Evolutionary conservation across 2,888 invertebrate species (phyloP).

Genomic region (Doris montereyensis): DNA sequence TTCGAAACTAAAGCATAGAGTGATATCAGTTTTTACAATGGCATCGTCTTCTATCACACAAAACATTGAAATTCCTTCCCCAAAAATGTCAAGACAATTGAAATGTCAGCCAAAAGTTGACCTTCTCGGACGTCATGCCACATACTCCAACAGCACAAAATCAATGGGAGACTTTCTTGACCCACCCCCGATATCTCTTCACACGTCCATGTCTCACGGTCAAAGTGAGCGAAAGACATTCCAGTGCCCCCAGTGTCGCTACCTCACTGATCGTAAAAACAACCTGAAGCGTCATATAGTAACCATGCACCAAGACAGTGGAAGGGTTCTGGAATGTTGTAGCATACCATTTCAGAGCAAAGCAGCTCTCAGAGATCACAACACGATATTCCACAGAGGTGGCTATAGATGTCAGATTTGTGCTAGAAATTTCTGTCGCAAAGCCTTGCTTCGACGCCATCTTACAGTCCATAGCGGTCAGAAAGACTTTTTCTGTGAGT

Average conservation of each 20-base stretch:
- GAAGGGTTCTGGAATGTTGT: conserved; percentile 69
- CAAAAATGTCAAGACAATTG: too few species aligned
- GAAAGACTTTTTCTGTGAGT: conserved; percentile 72
- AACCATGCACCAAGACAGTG: conserved; percentile 72
- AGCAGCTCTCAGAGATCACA: conserved; percentile 72
- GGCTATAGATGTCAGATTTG: conserved; percentile 73
- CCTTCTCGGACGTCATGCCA: too few species aligned
- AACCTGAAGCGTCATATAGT: conserved; percentile 73
- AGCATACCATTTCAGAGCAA: conserved; percentile 70
- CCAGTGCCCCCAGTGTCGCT: conserved; percentile 65
- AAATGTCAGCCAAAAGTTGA: too few species aligned
- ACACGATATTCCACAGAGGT: conserved; percentile 67
- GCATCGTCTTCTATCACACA: too few species aligned
- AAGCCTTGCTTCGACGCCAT: conserved; percentile 73
- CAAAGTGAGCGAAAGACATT: conserved; percentile 50
- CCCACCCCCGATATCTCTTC: too few species aligned
- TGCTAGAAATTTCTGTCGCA: conserved; percentile 72
- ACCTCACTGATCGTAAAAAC: conserved; percentile 71
- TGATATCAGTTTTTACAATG: too few species aligned
- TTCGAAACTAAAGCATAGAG: too few species aligned
- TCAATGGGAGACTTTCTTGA: too few species aligned
- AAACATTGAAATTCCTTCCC: too few species aligned
- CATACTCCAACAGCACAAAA: too few species aligned
- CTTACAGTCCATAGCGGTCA: conserved; percentile 73
- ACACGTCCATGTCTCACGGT: too few species aligned